Evolutionary conservation across 2,797 vertebrate genomes (phyloP), one percentile per base, ranked within the genome.

Genomic region (Sebastes miniatus): DNA sequence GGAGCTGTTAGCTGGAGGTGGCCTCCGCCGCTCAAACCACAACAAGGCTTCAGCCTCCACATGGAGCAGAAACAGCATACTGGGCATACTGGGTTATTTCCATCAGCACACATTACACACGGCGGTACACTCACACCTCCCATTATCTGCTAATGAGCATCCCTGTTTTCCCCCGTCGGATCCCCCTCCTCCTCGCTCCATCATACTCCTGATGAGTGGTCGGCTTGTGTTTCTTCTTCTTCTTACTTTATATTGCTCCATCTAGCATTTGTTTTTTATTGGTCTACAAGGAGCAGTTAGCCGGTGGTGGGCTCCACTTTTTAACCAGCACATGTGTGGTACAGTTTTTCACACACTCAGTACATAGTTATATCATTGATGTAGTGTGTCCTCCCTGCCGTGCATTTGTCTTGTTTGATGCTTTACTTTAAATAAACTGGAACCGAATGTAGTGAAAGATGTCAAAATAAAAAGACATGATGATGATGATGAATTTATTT

Each of bases 1-100:
- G 92, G 95, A 91, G 94, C 93, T 87, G 91, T 96, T 95, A 94
- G 92, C 88, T 88, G 78, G 90, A 91, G 91, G 92, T 95, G 93
- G 94, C 92, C 92, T 95, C 92, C 69, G 63, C 84, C 76, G 89
- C 88, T 93, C 91, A 92, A 85, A 91, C 89, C 93, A 93, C 93
- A 92, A 93, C 91, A 91, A 93, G 92, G 92, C 88, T 87, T 84
- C 63, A 3, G 63, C 90, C 87, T 89, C 89, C 88, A 89, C 89
- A 86, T 83, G 90, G 85, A 91, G 69, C 90, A 87, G 76, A 86
- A 63, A 67, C 80, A 66, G 74, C 91, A 83, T 65, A 87, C 74
- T 85, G 88, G 84, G 87, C 91, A 88, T 73, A 86, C 91, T 83
- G 88, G 72, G 90, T 79, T 68, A 77, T 86, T 89, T 87, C 88